Evolutionary conservation across 2,113 vertebrate genomes (phyloP), one percentile per base, ranked within the genome.

Genomic region (Megaceryle maxima): DNA sequence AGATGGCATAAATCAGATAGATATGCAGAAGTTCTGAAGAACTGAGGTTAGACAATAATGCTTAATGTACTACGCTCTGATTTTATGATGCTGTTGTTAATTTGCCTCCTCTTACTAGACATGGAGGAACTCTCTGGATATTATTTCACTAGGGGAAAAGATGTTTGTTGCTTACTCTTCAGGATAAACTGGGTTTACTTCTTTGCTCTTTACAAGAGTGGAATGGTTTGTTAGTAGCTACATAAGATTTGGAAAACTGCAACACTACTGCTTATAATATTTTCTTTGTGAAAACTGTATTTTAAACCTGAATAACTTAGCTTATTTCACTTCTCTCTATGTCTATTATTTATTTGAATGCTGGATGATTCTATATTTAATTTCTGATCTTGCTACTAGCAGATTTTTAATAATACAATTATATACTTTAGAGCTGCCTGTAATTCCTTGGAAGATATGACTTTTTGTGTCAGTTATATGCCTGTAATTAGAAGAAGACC

Each of bases 391-490:
- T 94, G 92, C 57, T 90, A 64, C 84, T 88, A 66, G 79, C 0
- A 2, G 75, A 69, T 87, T 93, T 95, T 94, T 91, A 96, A 94
- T 95, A 95, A 91, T 94, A 95, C 69, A 91, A 83, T 93, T 91
- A 94, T 85, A 81, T 96, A 67, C 53, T 90, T 92, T 87, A 85
- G 81, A 94, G 80, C 94, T 90, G 85, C 25, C 82, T 90, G 78
- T 94, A 95, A 94, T 96, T 97, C 95, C 91, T 96, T 88, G 77
- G 59, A 93, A 96, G 92, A 96, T 94, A 86, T 70, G 87, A 91
- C 46, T 94, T 95, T 96, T 95, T 96, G 43, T 94, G 90, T 91
- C 92, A 96, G 80, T 92, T 94, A 92, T 88, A 95, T 81, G 90
- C 24, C 88, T 94, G 48, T 96, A 96, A 97, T 88, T 97, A 96